Evolutionary conservation across 2,113 vertebrate genomes (phyloP).

Genomic region (Australoheros scitulus): DNA sequence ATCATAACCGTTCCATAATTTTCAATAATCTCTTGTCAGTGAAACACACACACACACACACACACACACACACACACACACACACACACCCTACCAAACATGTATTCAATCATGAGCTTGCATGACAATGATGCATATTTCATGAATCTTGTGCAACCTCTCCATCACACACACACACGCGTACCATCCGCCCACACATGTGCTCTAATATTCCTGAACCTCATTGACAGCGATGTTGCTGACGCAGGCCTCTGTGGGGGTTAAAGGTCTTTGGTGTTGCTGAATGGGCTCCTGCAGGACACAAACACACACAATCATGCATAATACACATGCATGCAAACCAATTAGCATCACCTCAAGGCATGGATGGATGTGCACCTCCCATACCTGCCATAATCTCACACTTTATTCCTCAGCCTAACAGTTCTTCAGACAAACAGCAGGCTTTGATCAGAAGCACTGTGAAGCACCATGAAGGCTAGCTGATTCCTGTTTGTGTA

Average conservation of each 20-base stretch:
- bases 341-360: background rate
- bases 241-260: conserved; percentile 58
- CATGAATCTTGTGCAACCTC: conserved; percentile 19
- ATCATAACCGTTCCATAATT: too few species aligned
- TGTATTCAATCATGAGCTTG: conserved; percentile 28
- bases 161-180: background rate
- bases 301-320: background rate
- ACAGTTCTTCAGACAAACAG: background rate
- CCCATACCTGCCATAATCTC: background rate
- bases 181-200: conserved; percentile 24
- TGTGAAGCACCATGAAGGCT: background rate
- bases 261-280: conserved; percentile 56
- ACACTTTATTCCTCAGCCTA: background rate
- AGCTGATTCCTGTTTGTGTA: background rate
- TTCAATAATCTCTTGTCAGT: too few species aligned
- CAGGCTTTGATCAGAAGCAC: conserved; percentile 43
- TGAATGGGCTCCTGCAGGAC: conserved; percentile 50
- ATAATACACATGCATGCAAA: background rate
- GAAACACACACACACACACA: background rate
- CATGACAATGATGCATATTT: conserved; percentile 61
- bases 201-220: conserved; percentile 50
- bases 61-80: background rate
- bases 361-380: background rate
- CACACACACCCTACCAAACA: background rate
- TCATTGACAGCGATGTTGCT: conserved; percentile 61